These are phyloP conservation scores for Eilema griseolum DNA, from an alignment of 2,888 invertebrate genomes.

Conservation along the genomic window DNA sequence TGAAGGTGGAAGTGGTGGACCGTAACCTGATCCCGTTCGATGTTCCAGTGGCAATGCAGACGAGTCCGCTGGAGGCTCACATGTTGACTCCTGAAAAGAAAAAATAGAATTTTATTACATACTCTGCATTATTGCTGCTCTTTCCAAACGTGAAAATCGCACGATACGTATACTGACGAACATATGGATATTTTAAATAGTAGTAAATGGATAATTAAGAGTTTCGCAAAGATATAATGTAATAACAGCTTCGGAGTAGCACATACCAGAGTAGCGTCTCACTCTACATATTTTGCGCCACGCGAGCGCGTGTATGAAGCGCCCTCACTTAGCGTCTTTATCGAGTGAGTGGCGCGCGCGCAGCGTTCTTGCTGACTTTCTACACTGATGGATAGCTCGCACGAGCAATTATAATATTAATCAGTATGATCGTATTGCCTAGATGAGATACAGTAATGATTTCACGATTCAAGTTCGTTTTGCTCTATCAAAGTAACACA, in stretches of 20 bases:
- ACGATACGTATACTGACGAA: neutral
- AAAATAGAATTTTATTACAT: slow-evolving; percentile 37
- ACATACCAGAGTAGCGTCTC: slow-evolving; percentile 77
- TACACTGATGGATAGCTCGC: slow-evolving; percentile 84
- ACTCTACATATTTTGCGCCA: slow-evolving; percentile 78
- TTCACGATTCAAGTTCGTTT: slow-evolving; percentile 62
- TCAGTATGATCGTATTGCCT: slow-evolving; percentile 81
- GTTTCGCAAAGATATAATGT: slow-evolving; percentile 35
- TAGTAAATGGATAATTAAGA: slow-evolving; percentile 27
- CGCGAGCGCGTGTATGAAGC: slow-evolving; percentile 63
- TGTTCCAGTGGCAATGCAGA: slow-evolving; percentile 94
- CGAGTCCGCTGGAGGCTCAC: slow-evolving; percentile 93
- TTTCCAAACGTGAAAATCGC: neutral
- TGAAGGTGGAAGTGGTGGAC: slow-evolving; percentile 88
- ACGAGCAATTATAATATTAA: slow-evolving; percentile 86
- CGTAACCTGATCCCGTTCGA: slow-evolving; percentile 92
- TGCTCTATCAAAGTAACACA: slow-evolving; percentile 13
- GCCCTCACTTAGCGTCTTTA: slow-evolving; percentile 51
- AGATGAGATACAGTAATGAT: slow-evolving; percentile 77
- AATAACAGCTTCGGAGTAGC: slow-evolving; percentile 46
- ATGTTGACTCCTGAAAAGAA: slow-evolving; percentile 90
- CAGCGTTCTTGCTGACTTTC: slow-evolving; percentile 83
- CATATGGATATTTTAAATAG: slow-evolving; percentile 11
- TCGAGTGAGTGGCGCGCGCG: slow-evolving; percentile 60
- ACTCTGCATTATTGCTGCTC: neutral